Evolutionary conservation across 2,113 vertebrate genomes (phyloP).

Genomic region (Pseudonaja textilis): DNA sequence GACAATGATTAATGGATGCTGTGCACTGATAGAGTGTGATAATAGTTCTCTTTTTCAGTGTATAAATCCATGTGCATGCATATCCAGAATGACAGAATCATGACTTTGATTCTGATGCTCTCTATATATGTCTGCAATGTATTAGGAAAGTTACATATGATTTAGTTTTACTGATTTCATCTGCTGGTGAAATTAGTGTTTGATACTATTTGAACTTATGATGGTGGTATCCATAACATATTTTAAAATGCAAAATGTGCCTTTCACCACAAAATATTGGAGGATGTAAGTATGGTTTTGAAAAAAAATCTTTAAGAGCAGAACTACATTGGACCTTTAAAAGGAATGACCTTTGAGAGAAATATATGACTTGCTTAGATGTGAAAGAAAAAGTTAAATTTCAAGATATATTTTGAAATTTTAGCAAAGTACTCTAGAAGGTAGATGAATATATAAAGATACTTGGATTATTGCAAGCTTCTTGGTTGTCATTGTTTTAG

Average conservation of each 20-base stretch:
- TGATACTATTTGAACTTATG: neutral
- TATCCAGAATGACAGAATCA: neutral
- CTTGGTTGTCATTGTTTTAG: neutral
- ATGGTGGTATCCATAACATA: neutral
- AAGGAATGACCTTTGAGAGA: neutral
- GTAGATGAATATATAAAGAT: neutral
- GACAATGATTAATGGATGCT: neutral
- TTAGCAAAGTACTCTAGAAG: neutral
- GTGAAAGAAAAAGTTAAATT: neutral
- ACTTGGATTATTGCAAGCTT: neutral
- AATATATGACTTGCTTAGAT: neutral
- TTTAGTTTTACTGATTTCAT: neutral
- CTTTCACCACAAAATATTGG: neutral
- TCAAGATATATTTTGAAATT: neutral
- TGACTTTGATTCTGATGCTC: neutral
- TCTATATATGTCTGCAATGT: neutral
- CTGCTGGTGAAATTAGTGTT: neutral
- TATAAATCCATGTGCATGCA: neutral
- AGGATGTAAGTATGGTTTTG: neutral
- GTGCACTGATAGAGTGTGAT: neutral
- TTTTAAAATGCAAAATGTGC: neutral
- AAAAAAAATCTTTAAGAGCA: neutral
- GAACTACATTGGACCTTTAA: neutral
- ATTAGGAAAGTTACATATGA: neutral
- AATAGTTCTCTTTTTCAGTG: neutral